Evolutionary conservation across 2,113 vertebrate genomes (phyloP).

Genomic region (Pollachius pollachius): DNA sequence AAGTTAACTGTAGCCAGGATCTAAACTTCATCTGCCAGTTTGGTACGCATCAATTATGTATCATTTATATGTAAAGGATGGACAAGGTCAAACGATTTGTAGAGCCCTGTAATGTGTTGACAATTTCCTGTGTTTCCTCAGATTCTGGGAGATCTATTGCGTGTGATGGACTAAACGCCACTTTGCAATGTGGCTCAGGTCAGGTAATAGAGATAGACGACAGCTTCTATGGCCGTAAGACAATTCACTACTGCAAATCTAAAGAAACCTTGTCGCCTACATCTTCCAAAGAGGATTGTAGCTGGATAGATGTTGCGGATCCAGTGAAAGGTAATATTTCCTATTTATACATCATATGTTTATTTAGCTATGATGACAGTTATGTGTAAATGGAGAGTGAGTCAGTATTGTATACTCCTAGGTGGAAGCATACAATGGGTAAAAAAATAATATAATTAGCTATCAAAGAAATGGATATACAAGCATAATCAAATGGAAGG

Average conservation of each 20-base stretch:
- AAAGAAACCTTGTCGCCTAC: constrained; percentile 21
- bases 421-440: neutral
- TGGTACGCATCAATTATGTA: constrained; percentile 67
- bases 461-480: too few relatives aligned
- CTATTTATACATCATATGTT: neutral
- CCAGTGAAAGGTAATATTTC: constrained; percentile 80
- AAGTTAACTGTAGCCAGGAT: constrained; percentile 81
- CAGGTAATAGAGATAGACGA: constrained; percentile 83
- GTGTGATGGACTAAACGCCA: constrained; percentile 80
- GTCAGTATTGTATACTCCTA: too few relatives aligned
- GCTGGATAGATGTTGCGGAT: constrained; percentile 80
- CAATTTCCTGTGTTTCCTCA: constrained; percentile 34
- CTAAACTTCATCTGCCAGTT: constrained; percentile 87
- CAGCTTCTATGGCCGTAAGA: constrained; percentile 85
- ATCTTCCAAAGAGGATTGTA: constrained; percentile 75
- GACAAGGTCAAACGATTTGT: neutral
- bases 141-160: constrained; percentile 79
- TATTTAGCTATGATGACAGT: too few relatives aligned
- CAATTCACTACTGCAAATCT: constrained; percentile 78
- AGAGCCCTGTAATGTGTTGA: neutral
- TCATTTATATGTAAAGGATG: neutral
- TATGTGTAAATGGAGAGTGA: too few relatives aligned
- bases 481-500: too few relatives aligned
- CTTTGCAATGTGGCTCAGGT: constrained; percentile 85
- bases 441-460: too few relatives aligned